Evolutionary conservation across 2,888 invertebrate species (phyloP).

Genomic region (Rhyacophila evoluta): DNA sequence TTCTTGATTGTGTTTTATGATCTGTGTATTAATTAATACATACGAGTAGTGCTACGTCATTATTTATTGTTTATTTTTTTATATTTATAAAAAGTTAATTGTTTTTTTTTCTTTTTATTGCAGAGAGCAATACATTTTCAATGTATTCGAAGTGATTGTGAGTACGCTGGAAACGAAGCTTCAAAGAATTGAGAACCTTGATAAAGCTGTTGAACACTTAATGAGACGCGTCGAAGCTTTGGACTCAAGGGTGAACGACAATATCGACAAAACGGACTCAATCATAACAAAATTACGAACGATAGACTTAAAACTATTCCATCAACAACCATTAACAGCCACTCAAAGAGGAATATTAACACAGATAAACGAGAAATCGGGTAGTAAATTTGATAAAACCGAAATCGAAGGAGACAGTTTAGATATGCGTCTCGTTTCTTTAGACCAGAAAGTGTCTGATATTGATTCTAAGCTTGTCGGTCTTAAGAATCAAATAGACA

Average conservation of each 20-base stretch:
- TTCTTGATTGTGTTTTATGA: neutral
- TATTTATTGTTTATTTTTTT: neutral
- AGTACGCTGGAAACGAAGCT: conserved; percentile 89
- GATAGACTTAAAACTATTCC: conserved; percentile 81
- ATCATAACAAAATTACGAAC: conserved; percentile 82
- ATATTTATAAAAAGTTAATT: neutral
- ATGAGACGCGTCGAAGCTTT: conserved; percentile 87
- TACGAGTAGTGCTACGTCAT: neutral
- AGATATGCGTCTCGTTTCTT: conserved; percentile 76
- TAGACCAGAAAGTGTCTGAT: conserved; percentile 87
- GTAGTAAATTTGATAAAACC: conserved; percentile 57
- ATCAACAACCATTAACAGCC: conserved; percentile 64
- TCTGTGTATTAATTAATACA: neutral
- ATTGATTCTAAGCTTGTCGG: conserved; percentile 84
- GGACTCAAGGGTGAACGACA: conserved; percentile 84
- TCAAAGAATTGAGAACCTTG: conserved; percentile 87
- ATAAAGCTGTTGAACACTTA: conserved; percentile 88
- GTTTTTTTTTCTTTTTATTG: conserved; percentile 62
- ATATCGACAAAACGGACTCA: conserved; percentile 86
- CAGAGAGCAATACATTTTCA: conserved; percentile 90
- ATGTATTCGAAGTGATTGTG: conserved; percentile 91
- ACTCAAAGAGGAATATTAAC: conserved; percentile 50
- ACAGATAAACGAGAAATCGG: conserved; percentile 49
- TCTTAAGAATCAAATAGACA: conserved; percentile 86
- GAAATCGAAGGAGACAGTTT: conserved; percentile 67